phyloP scores from a whole-genome alignment of 64 coral and sea anemone genomes.

The Pocillopora verrucosa region DNA sequence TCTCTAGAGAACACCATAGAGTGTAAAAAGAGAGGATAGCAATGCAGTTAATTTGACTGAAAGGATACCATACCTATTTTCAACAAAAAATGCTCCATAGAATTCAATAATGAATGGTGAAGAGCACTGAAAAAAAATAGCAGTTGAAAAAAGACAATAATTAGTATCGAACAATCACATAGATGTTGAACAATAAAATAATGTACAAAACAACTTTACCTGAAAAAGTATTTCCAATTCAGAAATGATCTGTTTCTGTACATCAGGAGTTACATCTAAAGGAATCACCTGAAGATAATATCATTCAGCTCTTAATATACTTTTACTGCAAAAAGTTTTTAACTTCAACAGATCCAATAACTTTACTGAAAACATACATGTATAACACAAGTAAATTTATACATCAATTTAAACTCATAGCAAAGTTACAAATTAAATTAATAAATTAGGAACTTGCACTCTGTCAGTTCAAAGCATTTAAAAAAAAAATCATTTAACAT shows the following conservation, averaged over 20 bases:
- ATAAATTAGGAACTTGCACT: too few species aligned
- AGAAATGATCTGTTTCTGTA: conserved; percentile 96
- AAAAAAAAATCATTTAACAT: too few species aligned
- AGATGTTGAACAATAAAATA: not conserved
- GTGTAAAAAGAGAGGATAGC: too few species aligned
- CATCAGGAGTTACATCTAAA: conserved; percentile 91
- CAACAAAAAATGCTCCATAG: conserved; percentile 98
- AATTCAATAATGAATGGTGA: conserved; percentile 96
- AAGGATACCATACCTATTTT: conserved; percentile 71
- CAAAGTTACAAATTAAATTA: too few species aligned
- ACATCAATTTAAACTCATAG: too few species aligned
- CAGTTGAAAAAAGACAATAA: too few species aligned
- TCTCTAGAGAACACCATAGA: too few species aligned
- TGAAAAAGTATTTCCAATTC: conserved; percentile 98
- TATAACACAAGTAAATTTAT: too few species aligned
- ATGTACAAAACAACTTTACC: conserved; percentile 38
- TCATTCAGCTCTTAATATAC: not conserved
- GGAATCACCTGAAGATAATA: conserved; percentile 75
- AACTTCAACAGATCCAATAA: too few species aligned
- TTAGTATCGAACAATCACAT: too few species aligned
- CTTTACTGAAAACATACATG: too few species aligned
- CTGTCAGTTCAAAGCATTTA: too few species aligned
- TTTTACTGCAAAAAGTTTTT: not conserved
- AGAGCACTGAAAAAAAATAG: conserved; percentile 65
- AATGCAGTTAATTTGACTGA: not conserved